phyloP scores from a whole-genome alignment of 2,888 invertebrate genomes.

The Drosophila ezoana region DNA sequence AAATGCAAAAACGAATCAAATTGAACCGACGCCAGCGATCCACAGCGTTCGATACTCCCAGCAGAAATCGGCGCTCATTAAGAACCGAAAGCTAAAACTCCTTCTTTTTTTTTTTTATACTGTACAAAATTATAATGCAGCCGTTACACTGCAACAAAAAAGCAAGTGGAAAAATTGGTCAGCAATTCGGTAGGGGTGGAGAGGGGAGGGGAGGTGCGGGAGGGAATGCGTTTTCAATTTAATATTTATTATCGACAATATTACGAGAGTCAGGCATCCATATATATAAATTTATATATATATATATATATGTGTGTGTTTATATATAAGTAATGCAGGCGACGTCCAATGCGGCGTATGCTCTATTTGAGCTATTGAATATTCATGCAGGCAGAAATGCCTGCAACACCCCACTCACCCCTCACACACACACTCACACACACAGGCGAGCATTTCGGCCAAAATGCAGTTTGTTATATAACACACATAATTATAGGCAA shows the following conservation, averaged over 20 bases:
- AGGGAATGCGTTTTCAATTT: slow-evolving; percentile 52
- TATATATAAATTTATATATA: too few relatives aligned
- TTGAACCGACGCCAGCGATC: slow-evolving; percentile 53
- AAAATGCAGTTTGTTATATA: slow-evolving; percentile 80
- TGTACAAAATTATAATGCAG: slow-evolving; percentile 35
- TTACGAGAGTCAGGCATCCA: slow-evolving; percentile 47
- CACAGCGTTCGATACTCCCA: slow-evolving; percentile 46
- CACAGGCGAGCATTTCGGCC: slow-evolving; percentile 57
- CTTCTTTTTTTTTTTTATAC: slow-evolving; percentile 8
- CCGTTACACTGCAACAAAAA: slow-evolving; percentile 32
- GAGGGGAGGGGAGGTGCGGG: too few relatives aligned
- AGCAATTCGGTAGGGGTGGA: background rate
- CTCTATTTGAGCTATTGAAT: slow-evolving; percentile 79
- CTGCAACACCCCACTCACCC: slow-evolving; percentile 5
- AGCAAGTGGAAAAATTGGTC: slow-evolving; percentile 17
- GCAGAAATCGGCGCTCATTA: slow-evolving; percentile 64
- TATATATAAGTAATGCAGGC: slow-evolving; percentile 52
- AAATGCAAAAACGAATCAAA: slow-evolving; percentile 61
- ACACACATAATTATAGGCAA: slow-evolving; percentile 82
- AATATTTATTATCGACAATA: slow-evolving; percentile 78
- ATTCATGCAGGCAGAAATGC: slow-evolving; percentile 70
- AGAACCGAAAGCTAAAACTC: slow-evolving; percentile 44
- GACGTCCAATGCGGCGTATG: slow-evolving; percentile 70
- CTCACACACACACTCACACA: background rate
- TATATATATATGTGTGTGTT: too few relatives aligned